These are phyloP conservation scores for Acanthochromis polyacanthus DNA, from an alignment of 2,113 vertebrate genomes.

Conservation along the genomic window DNA sequence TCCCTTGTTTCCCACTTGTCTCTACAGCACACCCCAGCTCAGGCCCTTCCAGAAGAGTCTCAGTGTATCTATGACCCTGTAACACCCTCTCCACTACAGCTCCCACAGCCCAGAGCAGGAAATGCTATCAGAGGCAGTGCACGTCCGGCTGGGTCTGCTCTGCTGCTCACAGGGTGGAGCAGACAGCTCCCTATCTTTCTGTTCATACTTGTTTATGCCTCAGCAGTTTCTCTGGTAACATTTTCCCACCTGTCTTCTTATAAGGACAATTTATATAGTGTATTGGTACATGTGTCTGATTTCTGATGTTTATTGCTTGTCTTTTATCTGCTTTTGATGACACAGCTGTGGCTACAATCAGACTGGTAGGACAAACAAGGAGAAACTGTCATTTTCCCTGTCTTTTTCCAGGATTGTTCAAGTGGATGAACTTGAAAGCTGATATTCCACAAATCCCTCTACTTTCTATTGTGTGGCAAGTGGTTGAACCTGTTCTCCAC, in stretches of 20 bases:
- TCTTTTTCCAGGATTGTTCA: neutral
- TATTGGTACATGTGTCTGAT: neutral
- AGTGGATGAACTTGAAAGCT: constrained; percentile 48
- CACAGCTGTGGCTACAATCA: constrained; percentile 30
- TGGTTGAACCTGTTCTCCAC: constrained; percentile 58
- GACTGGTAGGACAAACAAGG: constrained; percentile 2
- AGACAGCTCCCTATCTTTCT: constrained; percentile 47
- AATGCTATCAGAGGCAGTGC: constrained; percentile 72
- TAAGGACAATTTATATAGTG: neutral
- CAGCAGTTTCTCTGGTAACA: constrained; percentile 8
- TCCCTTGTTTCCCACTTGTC: constrained; percentile 36
- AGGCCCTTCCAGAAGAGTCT: constrained; percentile 44
- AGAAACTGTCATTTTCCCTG: neutral
- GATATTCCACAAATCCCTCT: constrained; percentile 35
- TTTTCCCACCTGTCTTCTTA: constrained; percentile 21
- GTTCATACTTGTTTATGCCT: constrained; percentile 30
- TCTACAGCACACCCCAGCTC: constrained; percentile 26
- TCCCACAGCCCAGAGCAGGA: constrained; percentile 71
- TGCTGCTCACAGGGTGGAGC: constrained; percentile 57
- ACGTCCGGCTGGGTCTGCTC: constrained; percentile 59
- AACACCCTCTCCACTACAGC: constrained; percentile 38
- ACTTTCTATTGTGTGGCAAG: constrained; percentile 35
- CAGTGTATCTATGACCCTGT: constrained; percentile 20
- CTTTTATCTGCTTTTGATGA: constrained; percentile 15
- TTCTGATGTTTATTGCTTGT: constrained; percentile 10